These are phyloP conservation scores for Dinothrombium tinctorium DNA, from an alignment of 1,140 invertebrate genomes.

Conservation along the genomic window DNA sequence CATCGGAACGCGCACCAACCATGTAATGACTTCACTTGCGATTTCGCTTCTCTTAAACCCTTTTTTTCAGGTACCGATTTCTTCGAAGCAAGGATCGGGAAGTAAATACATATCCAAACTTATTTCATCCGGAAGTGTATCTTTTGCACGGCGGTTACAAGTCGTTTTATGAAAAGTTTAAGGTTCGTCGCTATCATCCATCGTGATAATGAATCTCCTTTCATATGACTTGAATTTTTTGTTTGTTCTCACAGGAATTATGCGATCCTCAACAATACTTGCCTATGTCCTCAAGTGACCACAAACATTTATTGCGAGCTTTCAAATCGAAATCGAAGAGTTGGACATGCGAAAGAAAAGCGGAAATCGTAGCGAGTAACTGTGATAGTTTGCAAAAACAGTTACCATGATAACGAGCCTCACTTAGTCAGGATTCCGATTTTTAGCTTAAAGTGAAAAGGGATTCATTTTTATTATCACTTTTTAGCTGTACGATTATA, in stretches of 20 bases:
- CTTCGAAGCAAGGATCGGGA: slow-evolving; percentile 58
- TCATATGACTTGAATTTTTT: too few relatives aligned
- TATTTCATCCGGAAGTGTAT: slow-evolving; percentile 85
- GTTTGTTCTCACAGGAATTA: too few relatives aligned
- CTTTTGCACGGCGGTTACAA: slow-evolving; percentile 83
- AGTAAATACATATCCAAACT: slow-evolving; percentile 59
- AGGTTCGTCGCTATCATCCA: too few relatives aligned
- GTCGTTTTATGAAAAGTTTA: slow-evolving; percentile 40
- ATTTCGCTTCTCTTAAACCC: slow-evolving; percentile 13
- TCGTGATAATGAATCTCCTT: too few relatives aligned
- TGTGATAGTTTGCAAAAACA: too few relatives aligned
- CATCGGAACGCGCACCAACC: slow-evolving; percentile 72
- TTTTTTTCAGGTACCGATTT: slow-evolving; percentile 40
- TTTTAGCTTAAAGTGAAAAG: too few relatives aligned
- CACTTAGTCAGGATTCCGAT: too few relatives aligned
- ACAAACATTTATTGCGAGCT: not conserved
- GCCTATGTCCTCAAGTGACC: not conserved
- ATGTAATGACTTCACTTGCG: slow-evolving; percentile 29
- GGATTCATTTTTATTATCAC: too few relatives aligned
- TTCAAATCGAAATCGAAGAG: not conserved
- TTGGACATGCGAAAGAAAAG: too few relatives aligned
- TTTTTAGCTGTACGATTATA: too few relatives aligned
- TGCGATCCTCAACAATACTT: slow-evolving; percentile 1
- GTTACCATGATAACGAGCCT: too few relatives aligned
- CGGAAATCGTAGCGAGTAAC: too few relatives aligned